These are phyloP conservation scores for Aporophyla lueneburgensis DNA, from an alignment of 2,888 invertebrate genomes.

Conservation along the genomic window DNA sequence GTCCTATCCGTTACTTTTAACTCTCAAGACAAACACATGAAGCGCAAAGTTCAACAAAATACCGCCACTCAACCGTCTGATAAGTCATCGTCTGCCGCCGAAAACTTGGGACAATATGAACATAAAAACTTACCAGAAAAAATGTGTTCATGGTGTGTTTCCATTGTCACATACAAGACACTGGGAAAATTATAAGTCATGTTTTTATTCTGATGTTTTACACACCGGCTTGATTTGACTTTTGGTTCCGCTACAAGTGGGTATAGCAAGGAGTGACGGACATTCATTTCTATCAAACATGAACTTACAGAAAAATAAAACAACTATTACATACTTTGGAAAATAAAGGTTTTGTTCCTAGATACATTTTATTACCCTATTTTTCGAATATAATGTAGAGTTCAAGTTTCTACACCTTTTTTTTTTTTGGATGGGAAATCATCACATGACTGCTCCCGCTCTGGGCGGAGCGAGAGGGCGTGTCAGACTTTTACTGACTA, in stretches of 20 bases:
- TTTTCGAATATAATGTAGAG: background rate
- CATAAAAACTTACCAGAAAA: conserved; percentile 79
- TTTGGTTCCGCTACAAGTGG: background rate
- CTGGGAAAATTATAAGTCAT: no score
- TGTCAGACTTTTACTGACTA: no score
- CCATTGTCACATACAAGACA: conserved; percentile 65
- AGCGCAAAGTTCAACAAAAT: conserved; percentile 72
- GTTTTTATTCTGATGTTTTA: background rate
- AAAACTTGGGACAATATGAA: conserved; percentile 79
- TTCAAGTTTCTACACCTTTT: background rate
- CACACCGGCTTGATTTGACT: background rate
- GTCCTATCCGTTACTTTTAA: conserved; percentile 57
- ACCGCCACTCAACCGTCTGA: conserved; percentile 75
- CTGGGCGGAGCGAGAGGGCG: no score
- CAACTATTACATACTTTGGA: background rate
- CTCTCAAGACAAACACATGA: conserved; percentile 53
- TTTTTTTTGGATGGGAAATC: no score
- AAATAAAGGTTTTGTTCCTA: background rate
- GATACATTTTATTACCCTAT: background rate
- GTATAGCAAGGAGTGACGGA: background rate
- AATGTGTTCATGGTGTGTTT: conserved; percentile 69
- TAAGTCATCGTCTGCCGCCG: conserved; percentile 79
- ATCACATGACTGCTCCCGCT: no score
- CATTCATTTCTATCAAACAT: background rate
- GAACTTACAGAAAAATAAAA: background rate